Base-by-base conservation (phyloP, 2,888 invertebrate species). In the Myopa tessellatipennis region DNA sequence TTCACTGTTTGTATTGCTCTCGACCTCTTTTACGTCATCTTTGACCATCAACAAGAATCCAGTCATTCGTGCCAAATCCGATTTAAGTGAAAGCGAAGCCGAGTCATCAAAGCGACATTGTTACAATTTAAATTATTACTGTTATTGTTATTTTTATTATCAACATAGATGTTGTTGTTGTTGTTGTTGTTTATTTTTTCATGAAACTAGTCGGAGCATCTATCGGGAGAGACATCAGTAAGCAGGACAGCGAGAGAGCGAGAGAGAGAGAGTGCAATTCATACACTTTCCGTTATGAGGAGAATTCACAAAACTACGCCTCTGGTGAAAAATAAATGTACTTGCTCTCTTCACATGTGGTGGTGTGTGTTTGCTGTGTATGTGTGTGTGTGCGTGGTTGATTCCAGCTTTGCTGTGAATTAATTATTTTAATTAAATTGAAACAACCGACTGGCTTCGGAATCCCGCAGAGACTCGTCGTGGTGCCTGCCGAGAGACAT, bases 351-450 rank as follows among this genome's bases (percentile, higher is more conserved):
- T 10, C 71, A 36, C 38, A 45, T 8, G 8, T 45, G 70, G 52
- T 34, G 38, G 52, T 77, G 52, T 67, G 14, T n/a, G 36, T 74
- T 26, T 40, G 65, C 34, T 50, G n/a, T 68, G 40, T 55, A 8
- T 52, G 55, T 65, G n/a, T n/a, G 45, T 65, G 26, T 76, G 34
- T 60, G 68, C 63, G 52, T 77, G 45, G 72, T n/a, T 63, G 65
- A 63, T 63, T 73, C 38, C 63, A 38, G 6, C 50, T 61, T 73
- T 77, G 58, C 71, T 79, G 75, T 76, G 77, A 79, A 80, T 80
- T 79, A 81, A 81, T 81, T 81, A 73, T 61, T 78, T 79, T 81
- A 80, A 81, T 82, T 81, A 78, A 81, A 78, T 78, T 75, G 75
- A 73, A 78, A 76, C 70, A 40, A 45, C 45, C 61, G 40, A 38